Conservation (phyloP, 2,888 invertebrate genomes). For the Sisyra nigra region DNA sequence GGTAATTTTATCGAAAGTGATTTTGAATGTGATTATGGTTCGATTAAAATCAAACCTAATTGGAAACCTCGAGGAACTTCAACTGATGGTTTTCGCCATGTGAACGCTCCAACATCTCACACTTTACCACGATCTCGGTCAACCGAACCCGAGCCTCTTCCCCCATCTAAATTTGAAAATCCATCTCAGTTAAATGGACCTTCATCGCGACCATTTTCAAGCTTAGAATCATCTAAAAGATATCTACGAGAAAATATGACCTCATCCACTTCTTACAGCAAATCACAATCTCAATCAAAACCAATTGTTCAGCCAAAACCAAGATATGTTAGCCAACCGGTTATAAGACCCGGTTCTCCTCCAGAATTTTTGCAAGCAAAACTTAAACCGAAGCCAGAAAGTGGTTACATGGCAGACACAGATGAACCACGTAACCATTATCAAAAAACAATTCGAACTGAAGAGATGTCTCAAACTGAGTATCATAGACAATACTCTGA, state of each 20-base stretch:
- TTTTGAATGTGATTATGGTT: slow-evolving; percentile 48
- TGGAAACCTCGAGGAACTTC: slow-evolving; percentile 49
- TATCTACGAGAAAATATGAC: no score
- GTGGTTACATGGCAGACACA: slow-evolving; percentile 55
- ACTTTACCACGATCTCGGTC: slow-evolving; percentile 31
- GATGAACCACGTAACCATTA: slow-evolving; percentile 37
- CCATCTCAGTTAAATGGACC: slow-evolving; percentile 29
- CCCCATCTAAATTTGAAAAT: slow-evolving; percentile 36
- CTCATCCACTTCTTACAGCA: slow-evolving; percentile 7
- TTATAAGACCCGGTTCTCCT: slow-evolving; percentile 27
- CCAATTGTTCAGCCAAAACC: slow-evolving; percentile 8
- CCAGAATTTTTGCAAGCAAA: slow-evolving; percentile 27
- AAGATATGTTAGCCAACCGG: slow-evolving; percentile 20
- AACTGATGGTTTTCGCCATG: slow-evolving; percentile 38
- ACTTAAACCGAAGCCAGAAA: slow-evolving; percentile 30
- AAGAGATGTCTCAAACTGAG: slow-evolving; percentile 19
- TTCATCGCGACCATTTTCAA: slow-evolving; percentile 21
- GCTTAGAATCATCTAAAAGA: background rate
- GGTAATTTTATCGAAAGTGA: slow-evolving; percentile 43
- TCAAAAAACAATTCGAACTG: slow-evolving; percentile 19
- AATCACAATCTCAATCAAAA: slow-evolving; percentile 8
- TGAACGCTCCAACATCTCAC: slow-evolving; percentile 30
- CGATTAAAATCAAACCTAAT: slow-evolving; percentile 27
- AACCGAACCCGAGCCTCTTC: slow-evolving; percentile 35
- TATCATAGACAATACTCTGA: slow-evolving; percentile 21